A percentile compares a stretch with the other conserved stretches of the same genome.
These are phyloP conservation scores for Thyatira batis DNA, from an alignment of 2,888 invertebrate genomes.

Conservation along the genomic window DNA sequence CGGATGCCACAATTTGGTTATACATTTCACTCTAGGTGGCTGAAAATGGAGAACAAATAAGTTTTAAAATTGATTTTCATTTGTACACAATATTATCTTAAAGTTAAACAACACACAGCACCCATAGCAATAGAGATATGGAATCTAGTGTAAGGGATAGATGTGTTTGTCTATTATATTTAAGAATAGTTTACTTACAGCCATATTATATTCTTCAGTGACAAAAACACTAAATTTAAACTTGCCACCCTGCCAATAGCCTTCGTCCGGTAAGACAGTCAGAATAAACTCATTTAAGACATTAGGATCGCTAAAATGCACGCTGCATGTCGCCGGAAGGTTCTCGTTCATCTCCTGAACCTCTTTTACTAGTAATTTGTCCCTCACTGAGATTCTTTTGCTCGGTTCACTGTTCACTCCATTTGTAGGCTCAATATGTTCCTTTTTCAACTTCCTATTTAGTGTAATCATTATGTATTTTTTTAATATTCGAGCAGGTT, in stretches of 20 bases:
- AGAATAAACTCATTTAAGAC: constrained; percentile 90
- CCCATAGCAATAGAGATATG: background rate
- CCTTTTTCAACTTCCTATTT: constrained; percentile 87
- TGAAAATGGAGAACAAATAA: constrained; percentile 63
- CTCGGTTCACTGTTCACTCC: constrained; percentile 61
- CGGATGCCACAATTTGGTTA: constrained; percentile 97
- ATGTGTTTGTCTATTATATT: background rate
- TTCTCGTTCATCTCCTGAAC: constrained; percentile 93
- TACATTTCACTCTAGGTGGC: constrained; percentile 96
- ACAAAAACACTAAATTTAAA: constrained; percentile 94
- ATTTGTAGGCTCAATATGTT: constrained; percentile 71
- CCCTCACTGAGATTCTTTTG: constrained; percentile 88
- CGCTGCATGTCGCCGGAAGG: constrained; percentile 90
- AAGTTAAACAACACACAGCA: background rate
- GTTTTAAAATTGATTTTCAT: background rate
- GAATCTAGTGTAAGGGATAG: background rate
- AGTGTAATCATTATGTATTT: constrained; percentile 85
- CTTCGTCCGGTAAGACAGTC: constrained; percentile 91
- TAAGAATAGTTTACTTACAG: constrained; percentile 83
- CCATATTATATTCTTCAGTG: constrained; percentile 97
- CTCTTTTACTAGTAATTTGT: constrained; percentile 91
- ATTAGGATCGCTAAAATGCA: constrained; percentile 92
- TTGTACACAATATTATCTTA: background rate
- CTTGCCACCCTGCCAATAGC: constrained; percentile 93
- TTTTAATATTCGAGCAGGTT: constrained; percentile 20